Base-by-base conservation (phyloP, 2,888 invertebrate genomes). In the Emmelina monodactyla region DNA sequence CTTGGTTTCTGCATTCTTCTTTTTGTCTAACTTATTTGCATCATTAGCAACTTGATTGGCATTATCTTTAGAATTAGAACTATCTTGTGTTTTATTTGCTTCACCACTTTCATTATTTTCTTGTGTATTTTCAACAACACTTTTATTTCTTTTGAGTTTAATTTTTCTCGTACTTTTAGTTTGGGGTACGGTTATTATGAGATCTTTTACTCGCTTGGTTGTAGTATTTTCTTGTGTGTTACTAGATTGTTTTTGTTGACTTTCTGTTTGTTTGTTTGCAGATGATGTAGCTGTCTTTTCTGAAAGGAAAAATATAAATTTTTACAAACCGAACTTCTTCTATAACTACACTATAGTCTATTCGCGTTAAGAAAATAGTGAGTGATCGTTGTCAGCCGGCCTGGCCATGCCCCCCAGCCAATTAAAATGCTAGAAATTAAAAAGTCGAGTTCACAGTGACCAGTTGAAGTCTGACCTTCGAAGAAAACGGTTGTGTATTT, bases 161-260 rank as follows among this genome's bases (percentile, higher is more conserved):
- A 81, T 79, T 46, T 67, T 78, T 35, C 68, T 54, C 1, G 59
- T 52, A 1, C 54, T 39, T 39, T 62, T 66, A 0, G 61, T 37
- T 34, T 65, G 62, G 2, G 78, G 78, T 0, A 76, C 68, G 0
- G 69, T 78, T 34, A 79, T 65, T 0, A 67, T 46, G 1, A 75
- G 44, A 34, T 76, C 58, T 16, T 61, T 72, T 3, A 64, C 44
- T 7, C 52, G 50, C 46, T 66, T 73, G 0, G 68, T 68, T 0
- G 51, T 49, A 6, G 25, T 25, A 7, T 25, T 11, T n/a, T 44
- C 3, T 9, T 29, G 29, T 12, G 3, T 29, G 13, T 12, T 13
- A 14, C 13, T 13, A 7, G 12, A 5, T 29, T 12, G 29, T 13
- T 12, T 10, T 3, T 3, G 25, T 10, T 11, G 9, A 7, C n/a